Evolutionary conservation across 2,113 vertebrate genomes (phyloP).

Genomic region (Microtus oregoni): DNA sequence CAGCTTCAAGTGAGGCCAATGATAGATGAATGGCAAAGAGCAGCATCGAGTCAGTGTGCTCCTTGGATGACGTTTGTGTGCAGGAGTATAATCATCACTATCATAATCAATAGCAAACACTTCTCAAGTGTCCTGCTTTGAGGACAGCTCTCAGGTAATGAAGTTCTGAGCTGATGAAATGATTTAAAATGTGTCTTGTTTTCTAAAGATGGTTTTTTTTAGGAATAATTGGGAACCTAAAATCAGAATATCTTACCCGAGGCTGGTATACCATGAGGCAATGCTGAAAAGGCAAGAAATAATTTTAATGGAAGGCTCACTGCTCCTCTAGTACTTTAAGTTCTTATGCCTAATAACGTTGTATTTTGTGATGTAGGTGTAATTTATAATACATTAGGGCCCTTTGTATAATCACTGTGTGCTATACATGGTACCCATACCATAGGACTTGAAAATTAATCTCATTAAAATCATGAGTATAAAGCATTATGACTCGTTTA

Average conservation of each 20-base stretch:
- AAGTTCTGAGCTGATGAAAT: background rate
- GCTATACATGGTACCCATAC: background rate
- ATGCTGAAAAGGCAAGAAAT: conserved; percentile 15
- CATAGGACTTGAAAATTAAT: conserved; percentile 20
- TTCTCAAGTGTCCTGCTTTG: background rate
- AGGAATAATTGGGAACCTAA: background rate
- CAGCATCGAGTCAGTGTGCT: background rate
- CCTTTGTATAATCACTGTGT: background rate
- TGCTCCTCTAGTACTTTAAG: conserved; percentile 2
- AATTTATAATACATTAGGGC: background rate
- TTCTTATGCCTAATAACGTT: conserved; percentile 28
- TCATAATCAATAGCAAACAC: background rate
- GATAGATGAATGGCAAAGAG: background rate
- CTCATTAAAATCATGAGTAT: conserved; percentile 19
- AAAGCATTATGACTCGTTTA: conserved; percentile 33
- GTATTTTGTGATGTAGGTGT: background rate
- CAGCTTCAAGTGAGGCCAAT: background rate
- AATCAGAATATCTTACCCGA: background rate
- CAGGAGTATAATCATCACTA: background rate
- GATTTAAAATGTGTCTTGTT: conserved; percentile 3
- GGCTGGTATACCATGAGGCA: background rate
- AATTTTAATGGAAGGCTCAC: conserved; percentile 43
- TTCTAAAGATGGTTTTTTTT: background rate
- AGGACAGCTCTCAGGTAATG: background rate
- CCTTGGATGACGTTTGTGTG: background rate